Base-by-base conservation (phyloP, 1,140 invertebrate genomes). In the Leptestheria dahalacensis region DNA sequence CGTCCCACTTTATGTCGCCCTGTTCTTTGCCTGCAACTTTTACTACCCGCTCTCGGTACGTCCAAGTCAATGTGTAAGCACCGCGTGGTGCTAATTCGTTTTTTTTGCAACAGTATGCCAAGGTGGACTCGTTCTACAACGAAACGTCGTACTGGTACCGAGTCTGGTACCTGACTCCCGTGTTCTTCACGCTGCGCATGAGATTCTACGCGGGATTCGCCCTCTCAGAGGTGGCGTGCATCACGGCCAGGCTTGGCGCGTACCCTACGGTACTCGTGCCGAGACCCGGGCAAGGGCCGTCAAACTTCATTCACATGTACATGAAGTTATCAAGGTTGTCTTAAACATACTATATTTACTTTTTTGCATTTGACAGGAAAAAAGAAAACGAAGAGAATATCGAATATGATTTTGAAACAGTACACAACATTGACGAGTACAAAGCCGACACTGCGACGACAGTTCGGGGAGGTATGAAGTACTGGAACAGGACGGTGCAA, bases 401-500 rank as follows among this genome's bases (percentile, higher is more conserved):
- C n/a, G n/a, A n/a, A 49, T 86, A 88, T 62, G 82, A 86, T 68
- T 95, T 91, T 69, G 83, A 86, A 62, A 88, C 91, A 0, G 77
- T 90, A 41, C 79, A 86, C 28, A 93, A 88, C 63, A 83, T 94
- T 67, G 81, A 90, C 62, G 79, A 86, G 0, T 82, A 79, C 71
- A 80, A 79, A 24, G 80, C 85, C 63, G 91, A 95, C 66, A 79
- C 80, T 57, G 80, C 81, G 48, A 77, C 82, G 10, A 87, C 85
- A 0, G 79, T 91, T 12, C 76, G 87, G 48, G 82, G 83, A 53
- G 88, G 84, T 2, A 90, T 97, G 79, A 85, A 86, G 68, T 79
- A 83, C 15, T 97, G 94, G 94, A 97, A 97, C 70, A 89, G 86
- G 64, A 89, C 86, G 41, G 84, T 97, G 2, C 94, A 97, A 68